Evolutionary conservation across 1,140 invertebrate species (phyloP), one percentile per base, ranked within the genome.

Genomic region (Diorhabda carinulata): DNA sequence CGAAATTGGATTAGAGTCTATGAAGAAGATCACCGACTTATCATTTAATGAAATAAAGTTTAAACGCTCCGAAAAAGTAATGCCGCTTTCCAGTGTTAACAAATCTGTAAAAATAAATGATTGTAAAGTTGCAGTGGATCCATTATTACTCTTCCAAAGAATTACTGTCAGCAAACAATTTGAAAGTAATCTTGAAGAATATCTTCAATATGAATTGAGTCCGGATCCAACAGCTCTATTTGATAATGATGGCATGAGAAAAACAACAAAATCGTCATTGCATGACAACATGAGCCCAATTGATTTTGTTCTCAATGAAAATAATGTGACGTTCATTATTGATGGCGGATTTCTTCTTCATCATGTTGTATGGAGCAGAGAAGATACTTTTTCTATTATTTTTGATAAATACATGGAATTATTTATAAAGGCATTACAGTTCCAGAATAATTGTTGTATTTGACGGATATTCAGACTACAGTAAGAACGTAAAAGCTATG

Each of bases 61-160:
- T 0, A 25, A 25, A 25, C 25, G 25, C 1, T 1, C 25, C 25
- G 73, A 78, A 77, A 67, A 78, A 76, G 62, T 59, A 76, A 73
- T 58, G 76, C 71, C 56, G 45, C 57, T 64, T 57, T 64, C 57
- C 57, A 57, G 40, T 43, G 43, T 70, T 41, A 69, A 61, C 69
- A 70, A 44, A 43, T 59, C 65, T 58, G 68, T 70, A 3, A 67
- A 70, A 62, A 64, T 73, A 64, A 45, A 79, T 68, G 70, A 80
- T 71, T 68, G 72, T 66, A 77, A 73, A 71, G 73, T 81, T 60
- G 9, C 76, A 57, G 60, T 83, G 42, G 76, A 81, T 71, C 80
- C 79, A 73, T 63, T 80, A 43, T 66, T 80, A 72, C 73, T 82
- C 3, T 81, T 82, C 72, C 79, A 81, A 69, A 72, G 80, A 72